Evolutionary conservation across 2,888 invertebrate species (phyloP), one percentile per base, ranked within the genome.

Genomic region (Halictus ligatus): DNA sequence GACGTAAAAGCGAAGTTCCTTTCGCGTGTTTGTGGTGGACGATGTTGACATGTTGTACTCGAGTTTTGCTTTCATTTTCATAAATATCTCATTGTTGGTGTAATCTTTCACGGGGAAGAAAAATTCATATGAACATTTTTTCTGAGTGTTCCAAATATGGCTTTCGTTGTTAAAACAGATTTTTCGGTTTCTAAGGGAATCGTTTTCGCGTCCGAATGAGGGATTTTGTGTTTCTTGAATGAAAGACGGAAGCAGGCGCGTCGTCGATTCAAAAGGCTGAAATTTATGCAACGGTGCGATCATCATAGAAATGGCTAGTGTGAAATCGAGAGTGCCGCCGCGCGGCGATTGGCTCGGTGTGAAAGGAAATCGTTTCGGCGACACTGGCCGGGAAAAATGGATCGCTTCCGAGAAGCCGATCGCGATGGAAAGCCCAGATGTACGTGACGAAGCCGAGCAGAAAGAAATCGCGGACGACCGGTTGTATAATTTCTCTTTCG

Each of bases 401-500:
- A 54, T 13, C 54, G 60, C 50, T 79, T 75, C 83, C 43, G 75
- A 73, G 69, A 80, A 74, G 69, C 29, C 54, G 48, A 80, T 74
- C 69, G 78, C 79, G 78, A 80, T 88, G 80, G 85, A 86, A 89
- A 87, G 77, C 83, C 60, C 72, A 85, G 76, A 85, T 75, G 81
- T 80, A 81, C 84, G 84, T 75, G 84, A 78, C 76, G 78, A 67
- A 82, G 88, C 81, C 69, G 67, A 48, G 77, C 69, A 76, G 64
- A 79, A 86, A 81, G 82, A 86, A 83, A 80, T 79, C 71, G 76
- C 64, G 74, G 21, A 6, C 67, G 72, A 25, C 29, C 75, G 76
- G 64, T 90, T 84, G 83, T 89, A 81, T 80, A 88, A 89, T 89
- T 89, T 89, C 88, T 81, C 89, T 78, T 87, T 84, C 77, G 78